Evolutionary conservation across 2,888 invertebrate genomes (phyloP), one percentile per base, ranked within the genome.

Genomic region (Apocheima hispidaria): DNA sequence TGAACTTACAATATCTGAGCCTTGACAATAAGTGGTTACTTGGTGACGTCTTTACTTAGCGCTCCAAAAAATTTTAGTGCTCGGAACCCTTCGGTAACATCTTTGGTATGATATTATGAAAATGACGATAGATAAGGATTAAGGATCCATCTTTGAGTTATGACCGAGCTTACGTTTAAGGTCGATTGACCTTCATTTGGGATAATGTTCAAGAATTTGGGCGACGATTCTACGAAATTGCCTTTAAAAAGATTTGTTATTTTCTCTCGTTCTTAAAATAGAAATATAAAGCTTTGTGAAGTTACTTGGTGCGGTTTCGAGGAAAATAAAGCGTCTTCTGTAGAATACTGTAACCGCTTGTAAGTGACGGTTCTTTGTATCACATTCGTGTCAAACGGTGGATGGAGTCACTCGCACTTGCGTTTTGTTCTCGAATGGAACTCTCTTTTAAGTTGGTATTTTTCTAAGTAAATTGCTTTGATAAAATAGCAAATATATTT

Each of bases 361-460:
- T 78, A 84, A 81, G 82, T 82, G 85, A 83, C 82, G 72, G 81
- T 83, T 79, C 83, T 86, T 84, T 86, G 83, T 81, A 78, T 72
- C 74, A 72, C 80, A 82, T 83, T 80, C 81, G 80, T 85, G 84
- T 86, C 82, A 84, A 81, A 81, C 79, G 81, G 75, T 78, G 79
- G 78, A 83, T 81, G 83, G 83, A 85, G 85, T 85, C 87, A 84
- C 79, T 82, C 82, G 83, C 83, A 71, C 78, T n/a, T 78, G 75
- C 80, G 82, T 82, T 84, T 87, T 88, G 88, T 88, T 86, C 84
- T 76, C 74, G 41, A 51, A 41, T 49, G 60, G 50, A 58, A 10
- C 55, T 58, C 12, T 54, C 43, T 36, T 44, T 51, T 43, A 12
- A 40, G 20, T 16, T 5, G 1, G 6, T 43, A 21, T 43, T 40